phyloP scores from a whole-genome alignment of 2,888 invertebrate genomes.

The Oscheius onirici region DNA sequence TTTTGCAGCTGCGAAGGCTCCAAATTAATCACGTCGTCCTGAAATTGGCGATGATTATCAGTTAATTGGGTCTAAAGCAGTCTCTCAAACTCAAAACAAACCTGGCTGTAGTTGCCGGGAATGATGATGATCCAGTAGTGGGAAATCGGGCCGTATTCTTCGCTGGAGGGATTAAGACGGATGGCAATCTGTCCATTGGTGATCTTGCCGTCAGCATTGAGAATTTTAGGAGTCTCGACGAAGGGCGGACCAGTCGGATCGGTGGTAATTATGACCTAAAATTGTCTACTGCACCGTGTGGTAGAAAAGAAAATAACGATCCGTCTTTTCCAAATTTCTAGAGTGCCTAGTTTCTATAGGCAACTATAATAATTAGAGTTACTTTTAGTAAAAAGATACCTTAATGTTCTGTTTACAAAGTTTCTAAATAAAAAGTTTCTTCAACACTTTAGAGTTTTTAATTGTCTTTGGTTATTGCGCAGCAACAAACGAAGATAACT shows the following conservation, averaged over 20 bases:
- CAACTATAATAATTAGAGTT: too few relatives aligned
- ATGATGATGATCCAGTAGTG: conserved; percentile 96
- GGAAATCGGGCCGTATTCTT: conserved; percentile 96
- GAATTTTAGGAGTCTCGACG: conserved; percentile 61
- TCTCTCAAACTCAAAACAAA: conserved; percentile 22
- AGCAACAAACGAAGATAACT: too few relatives aligned
- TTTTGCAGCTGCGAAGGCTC: conserved; percentile 47
- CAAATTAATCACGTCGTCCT: conserved; percentile 58
- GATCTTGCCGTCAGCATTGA: conserved; percentile 41
- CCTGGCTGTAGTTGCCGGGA: conserved; percentile 78
- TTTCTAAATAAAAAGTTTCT: too few relatives aligned
- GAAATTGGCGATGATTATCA: conserved; percentile 22
- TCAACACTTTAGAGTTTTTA: too few relatives aligned
- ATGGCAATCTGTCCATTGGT: conserved; percentile 47
- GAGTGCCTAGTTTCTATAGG: too few relatives aligned
- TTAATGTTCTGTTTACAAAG: too few relatives aligned
- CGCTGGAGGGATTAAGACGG: conserved; percentile 83
- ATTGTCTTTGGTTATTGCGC: too few relatives aligned
- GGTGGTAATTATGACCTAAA: conserved; percentile 50
- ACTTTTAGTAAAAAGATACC: too few relatives aligned
- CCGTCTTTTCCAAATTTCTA: too few relatives aligned
- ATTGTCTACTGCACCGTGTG: too few relatives aligned
- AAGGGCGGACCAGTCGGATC: conserved; percentile 67
- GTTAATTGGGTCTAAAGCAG: conserved; percentile 7
- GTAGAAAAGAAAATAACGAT: too few relatives aligned